These are phyloP conservation scores for Taeniopygia guttata DNA, from an alignment of 2,797 vertebrate genomes.

Conservation along the genomic window DNA sequence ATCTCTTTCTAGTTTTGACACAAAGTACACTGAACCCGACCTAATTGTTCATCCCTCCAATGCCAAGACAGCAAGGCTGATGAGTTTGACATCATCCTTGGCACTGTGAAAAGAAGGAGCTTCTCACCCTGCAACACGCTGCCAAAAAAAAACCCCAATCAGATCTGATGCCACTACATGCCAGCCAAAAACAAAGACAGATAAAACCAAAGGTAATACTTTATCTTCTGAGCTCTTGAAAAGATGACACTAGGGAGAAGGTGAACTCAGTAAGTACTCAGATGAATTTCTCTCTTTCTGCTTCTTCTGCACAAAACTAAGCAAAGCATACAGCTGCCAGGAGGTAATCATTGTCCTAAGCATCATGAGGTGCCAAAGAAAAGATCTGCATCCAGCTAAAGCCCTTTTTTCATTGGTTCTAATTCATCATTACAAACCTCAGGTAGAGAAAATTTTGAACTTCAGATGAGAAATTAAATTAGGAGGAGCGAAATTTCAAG, in stretches of 20 bases:
- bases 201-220: background rate
- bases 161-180: fast-evolving
- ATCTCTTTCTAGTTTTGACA: background rate
- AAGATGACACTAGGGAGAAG: background rate
- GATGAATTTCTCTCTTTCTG: background rate
- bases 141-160: background rate
- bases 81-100: background rate
- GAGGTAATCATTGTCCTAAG: background rate
- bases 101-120: background rate
- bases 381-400: background rate
- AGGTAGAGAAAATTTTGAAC: background rate
- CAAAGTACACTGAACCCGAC: fast-evolving
- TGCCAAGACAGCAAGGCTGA: background rate
- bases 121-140: background rate
- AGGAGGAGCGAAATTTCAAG: background rate
- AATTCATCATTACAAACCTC: background rate
- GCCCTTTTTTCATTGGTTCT: background rate
- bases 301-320: background rate
- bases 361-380: background rate
- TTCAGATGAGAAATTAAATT: background rate
- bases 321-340: background rate
- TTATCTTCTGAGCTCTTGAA: background rate
- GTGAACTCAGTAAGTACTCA: background rate
- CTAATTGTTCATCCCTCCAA: background rate
- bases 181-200: background rate